Conservation (phyloP, 2,797 vertebrate genomes). For the Mareca penelope region DNA sequence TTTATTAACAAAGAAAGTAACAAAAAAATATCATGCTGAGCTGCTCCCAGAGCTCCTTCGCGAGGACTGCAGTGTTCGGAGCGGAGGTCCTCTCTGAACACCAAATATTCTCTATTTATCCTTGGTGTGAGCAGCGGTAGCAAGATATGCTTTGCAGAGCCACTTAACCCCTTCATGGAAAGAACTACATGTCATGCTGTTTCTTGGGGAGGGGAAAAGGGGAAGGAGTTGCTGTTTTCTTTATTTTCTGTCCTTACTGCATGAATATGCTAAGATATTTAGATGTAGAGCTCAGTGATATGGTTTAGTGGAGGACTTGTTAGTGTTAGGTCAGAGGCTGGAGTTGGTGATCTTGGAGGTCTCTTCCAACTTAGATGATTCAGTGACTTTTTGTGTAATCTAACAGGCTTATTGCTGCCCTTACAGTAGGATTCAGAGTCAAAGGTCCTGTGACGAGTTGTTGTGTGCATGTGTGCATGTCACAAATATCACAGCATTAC, state of each 20-base stretch:
- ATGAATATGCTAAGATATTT: not conserved
- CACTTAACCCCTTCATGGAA: not conserved
- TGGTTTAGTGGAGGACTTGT: too few relatives aligned
- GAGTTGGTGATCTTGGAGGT: too few relatives aligned
- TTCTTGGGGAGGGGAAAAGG: not conserved
- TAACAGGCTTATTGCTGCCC: not conserved
- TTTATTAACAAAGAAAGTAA: conserved; percentile 46
- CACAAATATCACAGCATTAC: not conserved
- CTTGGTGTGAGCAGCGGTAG: not conserved
- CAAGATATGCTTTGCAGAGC: not conserved
- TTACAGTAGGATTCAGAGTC: not conserved
- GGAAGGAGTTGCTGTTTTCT: not conserved
- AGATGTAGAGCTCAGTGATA: too few relatives aligned
- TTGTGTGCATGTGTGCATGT: not conserved
- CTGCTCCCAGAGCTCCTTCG: not conserved
- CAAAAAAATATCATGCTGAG: not conserved
- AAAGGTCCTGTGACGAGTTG: not conserved
- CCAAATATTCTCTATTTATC: not conserved
- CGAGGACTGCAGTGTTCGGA: not conserved
- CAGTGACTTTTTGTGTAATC: not conserved
- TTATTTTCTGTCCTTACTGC: not conserved
- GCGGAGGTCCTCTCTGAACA: not conserved
- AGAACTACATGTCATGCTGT: not conserved
- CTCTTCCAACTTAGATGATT: too few relatives aligned
- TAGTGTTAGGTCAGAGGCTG: too few relatives aligned